Conservation (phyloP, 23 tunicate genomes). For the Trididemnum clinides region DNA sequence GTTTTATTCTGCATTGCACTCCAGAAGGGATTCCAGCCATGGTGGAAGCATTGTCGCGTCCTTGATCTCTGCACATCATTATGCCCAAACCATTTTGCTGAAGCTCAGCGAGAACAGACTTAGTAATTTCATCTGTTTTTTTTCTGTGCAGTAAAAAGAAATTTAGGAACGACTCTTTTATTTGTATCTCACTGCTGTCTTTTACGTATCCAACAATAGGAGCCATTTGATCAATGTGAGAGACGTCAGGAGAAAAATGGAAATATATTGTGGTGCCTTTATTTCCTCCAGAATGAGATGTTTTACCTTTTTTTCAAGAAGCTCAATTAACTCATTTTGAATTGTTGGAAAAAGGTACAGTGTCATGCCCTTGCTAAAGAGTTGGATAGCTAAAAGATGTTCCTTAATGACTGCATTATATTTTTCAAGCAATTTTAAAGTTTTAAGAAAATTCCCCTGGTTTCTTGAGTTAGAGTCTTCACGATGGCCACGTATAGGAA, state of each 20-base stretch:
- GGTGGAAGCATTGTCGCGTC: slow-evolving; percentile 38
- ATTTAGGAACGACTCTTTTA: slow-evolving; percentile 32
- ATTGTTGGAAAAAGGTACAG: slow-evolving; percentile 28
- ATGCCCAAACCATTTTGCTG: slow-evolving; percentile 33
- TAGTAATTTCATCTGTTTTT: slow-evolving; percentile 22
- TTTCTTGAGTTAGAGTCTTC: slow-evolving; percentile 54
- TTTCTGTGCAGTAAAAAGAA: slow-evolving; percentile 34
- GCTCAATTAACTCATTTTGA: slow-evolving; percentile 38
- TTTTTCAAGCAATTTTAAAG: slow-evolving; percentile 46
- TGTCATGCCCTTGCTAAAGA: slow-evolving; percentile 20
- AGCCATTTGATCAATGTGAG: slow-evolving; percentile 25
- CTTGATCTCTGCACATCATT: slow-evolving; percentile 34
- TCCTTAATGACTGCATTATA: slow-evolving; percentile 50
- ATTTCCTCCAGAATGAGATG: slow-evolving; percentile 37
- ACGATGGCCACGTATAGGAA: slow-evolving; percentile 23
- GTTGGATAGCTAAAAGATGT: slow-evolving; percentile 20
- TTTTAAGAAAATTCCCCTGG: slow-evolving; percentile 56
- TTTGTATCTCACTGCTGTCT: slow-evolving; percentile 13
- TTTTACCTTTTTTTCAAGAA: slow-evolving; percentile 29
- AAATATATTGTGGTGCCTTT: slow-evolving; percentile 26
- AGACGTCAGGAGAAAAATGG: slow-evolving; percentile 34
- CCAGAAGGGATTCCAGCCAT: slow-evolving; percentile 32
- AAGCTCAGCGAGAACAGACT: slow-evolving; percentile 28
- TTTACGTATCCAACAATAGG: slow-evolving; percentile 29
- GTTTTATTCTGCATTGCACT: slow-evolving; percentile 36